phyloP scores from a whole-genome alignment of 2,113 vertebrate genomes.

The Cavia porcellus region DNA sequence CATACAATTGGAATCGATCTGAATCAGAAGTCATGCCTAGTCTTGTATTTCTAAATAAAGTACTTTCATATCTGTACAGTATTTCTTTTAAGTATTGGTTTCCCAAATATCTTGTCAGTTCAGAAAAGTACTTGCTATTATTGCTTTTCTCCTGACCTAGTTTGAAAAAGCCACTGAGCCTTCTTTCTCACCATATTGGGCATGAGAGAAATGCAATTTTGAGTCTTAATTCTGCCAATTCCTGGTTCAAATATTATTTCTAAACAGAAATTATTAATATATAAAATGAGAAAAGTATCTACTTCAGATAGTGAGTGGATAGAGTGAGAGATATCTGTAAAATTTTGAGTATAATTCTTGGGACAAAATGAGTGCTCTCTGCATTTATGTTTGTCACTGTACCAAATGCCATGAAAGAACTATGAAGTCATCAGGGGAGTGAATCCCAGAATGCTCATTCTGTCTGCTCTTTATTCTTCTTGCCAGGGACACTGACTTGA shows the following conservation, averaged over 20 bases:
- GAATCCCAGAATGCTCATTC: background rate
- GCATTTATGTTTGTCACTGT: too few relatives aligned
- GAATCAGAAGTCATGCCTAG: background rate
- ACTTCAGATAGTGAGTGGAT: fast-evolving
- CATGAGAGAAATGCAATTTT: background rate
- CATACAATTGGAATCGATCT: background rate
- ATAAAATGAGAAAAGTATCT: background rate
- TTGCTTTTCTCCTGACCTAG: background rate
- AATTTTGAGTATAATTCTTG: too few relatives aligned
- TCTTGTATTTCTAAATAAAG: background rate
- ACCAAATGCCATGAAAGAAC: background rate
- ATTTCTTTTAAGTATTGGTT: background rate
- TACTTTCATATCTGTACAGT: background rate
- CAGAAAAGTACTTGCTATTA: background rate
- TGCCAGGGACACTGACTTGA: background rate
- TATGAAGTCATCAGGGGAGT: background rate
- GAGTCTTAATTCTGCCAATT: background rate
- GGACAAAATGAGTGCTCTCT: background rate
- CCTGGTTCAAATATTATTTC: background rate
- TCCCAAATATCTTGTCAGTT: background rate
- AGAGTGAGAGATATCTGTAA: background rate
- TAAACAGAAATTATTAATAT: background rate
- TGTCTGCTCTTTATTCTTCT: background rate
- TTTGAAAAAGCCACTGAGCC: background rate
- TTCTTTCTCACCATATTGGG: too few relatives aligned